These are phyloP conservation scores for Stigmatopora argus DNA, from an alignment of 2,113 vertebrate genomes.

Conservation along the genomic window DNA sequence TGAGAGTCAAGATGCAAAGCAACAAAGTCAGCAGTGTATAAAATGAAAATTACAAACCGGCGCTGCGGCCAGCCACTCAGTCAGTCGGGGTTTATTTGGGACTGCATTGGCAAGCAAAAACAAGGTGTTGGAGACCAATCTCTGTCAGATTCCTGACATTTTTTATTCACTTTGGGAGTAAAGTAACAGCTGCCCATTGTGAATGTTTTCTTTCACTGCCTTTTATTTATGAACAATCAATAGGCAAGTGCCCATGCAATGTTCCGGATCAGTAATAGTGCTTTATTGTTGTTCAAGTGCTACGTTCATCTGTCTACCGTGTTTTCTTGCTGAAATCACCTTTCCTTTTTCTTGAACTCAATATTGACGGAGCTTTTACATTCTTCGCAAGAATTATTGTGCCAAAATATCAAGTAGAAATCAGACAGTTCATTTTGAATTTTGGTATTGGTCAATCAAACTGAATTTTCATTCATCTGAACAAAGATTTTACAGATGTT, in stretches of 20 bases:
- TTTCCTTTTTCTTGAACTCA: not conserved
- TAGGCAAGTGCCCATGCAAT: not conserved
- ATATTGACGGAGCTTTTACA: not conserved
- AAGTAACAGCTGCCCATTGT: not conserved
- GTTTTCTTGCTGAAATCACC: not conserved
- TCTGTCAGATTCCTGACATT: not conserved
- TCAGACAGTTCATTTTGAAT: not conserved
- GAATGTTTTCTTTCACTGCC: not conserved
- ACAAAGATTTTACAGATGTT: no score
- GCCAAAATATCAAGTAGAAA: not conserved
- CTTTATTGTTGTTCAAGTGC: not conserved
- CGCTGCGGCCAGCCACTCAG: slow-evolving; percentile 8
- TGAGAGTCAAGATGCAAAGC: not conserved
- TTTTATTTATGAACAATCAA: not conserved
- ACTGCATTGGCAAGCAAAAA: slow-evolving; percentile 12
- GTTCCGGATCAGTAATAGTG: not conserved
- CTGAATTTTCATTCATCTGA: no score
- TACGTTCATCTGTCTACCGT: not conserved
- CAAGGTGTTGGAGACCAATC: not conserved
- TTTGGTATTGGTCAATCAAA: not conserved
- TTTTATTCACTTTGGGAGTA: not conserved
- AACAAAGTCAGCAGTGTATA: slow-evolving; percentile 30
- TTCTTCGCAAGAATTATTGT: not conserved
- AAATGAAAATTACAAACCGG: slow-evolving; percentile 32
- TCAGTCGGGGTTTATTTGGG: slow-evolving; percentile 14